These are phyloP conservation scores for Lanistes nyassanus DNA, from an alignment of 1,140 invertebrate genomes.

Conservation along the genomic window DNA sequence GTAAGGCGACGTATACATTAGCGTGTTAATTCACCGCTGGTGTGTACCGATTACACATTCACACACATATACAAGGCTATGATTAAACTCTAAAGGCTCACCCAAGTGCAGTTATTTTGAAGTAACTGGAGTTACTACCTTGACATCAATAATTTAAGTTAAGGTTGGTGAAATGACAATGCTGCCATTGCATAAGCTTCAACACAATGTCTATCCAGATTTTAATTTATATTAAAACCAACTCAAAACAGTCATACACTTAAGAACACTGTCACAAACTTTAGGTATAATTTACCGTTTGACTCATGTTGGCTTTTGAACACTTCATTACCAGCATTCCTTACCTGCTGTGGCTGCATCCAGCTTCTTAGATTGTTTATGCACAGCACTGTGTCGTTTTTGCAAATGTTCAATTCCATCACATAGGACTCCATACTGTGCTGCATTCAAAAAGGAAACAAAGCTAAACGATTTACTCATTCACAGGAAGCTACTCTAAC, in stretches of 20 bases:
- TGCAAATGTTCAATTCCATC: conserved; percentile 64
- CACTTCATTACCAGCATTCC: neutral
- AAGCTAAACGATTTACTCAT: neutral
- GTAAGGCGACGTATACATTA: no score
- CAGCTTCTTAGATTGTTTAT: conserved; percentile 67
- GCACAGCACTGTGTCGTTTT: conserved; percentile 59
- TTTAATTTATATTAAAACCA: neutral
- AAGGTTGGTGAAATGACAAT: neutral
- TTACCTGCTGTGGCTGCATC: conserved; percentile 66
- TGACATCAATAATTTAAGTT: no score
- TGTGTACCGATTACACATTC: no score
- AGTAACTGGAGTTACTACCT: no score
- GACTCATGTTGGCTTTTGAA: neutral
- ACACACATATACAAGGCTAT: no score
- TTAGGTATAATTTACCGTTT: neutral
- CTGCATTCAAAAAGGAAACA: conserved; percentile 43
- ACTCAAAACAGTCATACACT: neutral
- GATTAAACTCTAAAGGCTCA: no score
- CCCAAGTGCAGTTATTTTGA: neutral
- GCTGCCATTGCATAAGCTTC: neutral
- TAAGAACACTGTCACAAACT: neutral
- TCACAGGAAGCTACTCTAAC: neutral
- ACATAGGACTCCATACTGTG: conserved; percentile 62
- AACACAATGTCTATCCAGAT: neutral
- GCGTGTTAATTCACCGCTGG: no score